Base-by-base conservation (phyloP, 2,113 vertebrate genomes). In the Corvus moneduloides region DNA sequence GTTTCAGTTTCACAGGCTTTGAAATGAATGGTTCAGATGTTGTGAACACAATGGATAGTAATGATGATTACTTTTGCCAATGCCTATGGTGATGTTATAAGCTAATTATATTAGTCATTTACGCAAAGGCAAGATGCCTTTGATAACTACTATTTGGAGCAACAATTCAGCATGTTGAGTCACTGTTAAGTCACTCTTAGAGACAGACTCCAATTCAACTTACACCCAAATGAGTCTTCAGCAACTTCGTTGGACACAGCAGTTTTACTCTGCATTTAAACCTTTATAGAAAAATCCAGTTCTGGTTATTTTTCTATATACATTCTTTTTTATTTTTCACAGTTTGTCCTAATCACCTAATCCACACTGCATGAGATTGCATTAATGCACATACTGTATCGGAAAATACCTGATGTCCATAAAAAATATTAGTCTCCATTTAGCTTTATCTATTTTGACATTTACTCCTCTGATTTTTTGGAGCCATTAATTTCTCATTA, bases 91-190 rank as follows among this genome's bases (percentile, higher is more conserved):
- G 96, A 95, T 96, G 91, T 91, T 96, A 95, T 94, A 95, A 95
- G 95, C 93, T 96, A 97, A 97, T 97, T 97, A 97, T 96, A 96
- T 97, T 96, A 97, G 96, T 96, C 96, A 96, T 95, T 95, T 97
- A 91, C 84, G 94, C 96, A 96, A 94, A 95, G 96, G 93, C 96
- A 95, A 96, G 95, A 96, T 96, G 96, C 61, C 87, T 97, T 91
- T 97, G 96, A 95, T 95, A 97, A 95, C 94, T 95, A 96, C 96
- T 96, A 97, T 97, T 96, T 94, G 94, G 86, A 97, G 94, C 77
- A 95, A 96, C 96, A 96, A 97, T 97, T 95, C 96, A 95, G 96
- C 92, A 72, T 73, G 92, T 95, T 97, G 96, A 97, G 93, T 97
- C 96, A 97, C 82, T 92, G 26, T 93, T 95, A 97, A 96, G 96